Base-by-base conservation (phyloP, 2,113 vertebrate genomes). In the Haplochromis burtoni region DNA sequence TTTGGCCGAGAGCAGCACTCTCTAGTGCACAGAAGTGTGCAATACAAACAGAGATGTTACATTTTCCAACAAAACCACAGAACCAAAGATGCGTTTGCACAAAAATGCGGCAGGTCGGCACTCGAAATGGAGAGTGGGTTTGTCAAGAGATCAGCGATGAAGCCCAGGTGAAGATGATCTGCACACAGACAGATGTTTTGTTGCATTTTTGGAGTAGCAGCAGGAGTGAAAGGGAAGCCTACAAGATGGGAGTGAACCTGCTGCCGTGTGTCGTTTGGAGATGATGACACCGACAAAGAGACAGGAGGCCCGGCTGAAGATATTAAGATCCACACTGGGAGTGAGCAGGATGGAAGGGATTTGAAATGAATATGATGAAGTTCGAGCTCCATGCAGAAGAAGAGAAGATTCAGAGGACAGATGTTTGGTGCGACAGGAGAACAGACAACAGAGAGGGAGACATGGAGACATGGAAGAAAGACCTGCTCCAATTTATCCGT, bases 101-200 rank as follows among this genome's bases (percentile, higher is more conserved):
- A 66, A 38, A 38, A 8, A 66, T 38, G 16, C 0, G 0, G 0
- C 61, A 66, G 61, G 2, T 38, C 0, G 7, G 13, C 55, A 5
- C 55, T 57, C 2, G 2, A 38, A 12, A 13, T 66, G 61, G 31
- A 38, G 31, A 66, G 10, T n/a, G 17, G 17, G 61, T 66, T 66
- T 38, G 33, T 38, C 6, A 13, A 66, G 17, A 38, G 0, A 8
- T 0, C 31, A 38, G 17, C 10, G 1, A 7, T 66, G 61, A 38
- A 66, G 33, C 4, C 31, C 61, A 0, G 33, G 3, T 66, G 33
- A 38, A 66, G 10, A 12, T 38, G 19, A 38, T 8, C 61, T 21
- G 6, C 10, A 38, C 19, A 13, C 17, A 66, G 10, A 38, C 19
- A 35, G 0, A 12, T 21, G 33, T 12, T 35, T n/a, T 66, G 17